phyloP scores from a whole-genome alignment of 64 coral and sea anemone genomes.

The Pocillopora damicornis region DNA sequence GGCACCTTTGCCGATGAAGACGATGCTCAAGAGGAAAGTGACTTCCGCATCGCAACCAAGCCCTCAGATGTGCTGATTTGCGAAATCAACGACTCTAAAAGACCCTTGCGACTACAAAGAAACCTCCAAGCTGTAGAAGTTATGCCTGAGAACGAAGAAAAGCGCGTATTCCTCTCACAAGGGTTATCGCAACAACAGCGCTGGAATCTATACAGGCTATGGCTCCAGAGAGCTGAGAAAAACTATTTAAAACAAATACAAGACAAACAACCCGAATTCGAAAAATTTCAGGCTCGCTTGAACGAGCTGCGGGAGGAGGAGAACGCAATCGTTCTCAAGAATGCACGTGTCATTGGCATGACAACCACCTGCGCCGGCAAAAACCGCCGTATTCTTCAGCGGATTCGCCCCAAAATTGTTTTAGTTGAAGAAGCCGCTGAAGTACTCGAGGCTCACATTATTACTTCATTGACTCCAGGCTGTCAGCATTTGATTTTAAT shows the following conservation, averaged over 20 bases:
- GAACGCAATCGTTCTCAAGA: slow-evolving; percentile 41
- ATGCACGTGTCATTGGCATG: slow-evolving; percentile 64
- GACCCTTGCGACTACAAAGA: neutral
- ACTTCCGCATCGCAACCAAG: neutral
- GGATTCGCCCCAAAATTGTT: slow-evolving; percentile 21
- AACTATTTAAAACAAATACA: slow-evolving; percentile 18
- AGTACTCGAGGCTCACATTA: slow-evolving; percentile 58
- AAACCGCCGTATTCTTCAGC: slow-evolving; percentile 20
- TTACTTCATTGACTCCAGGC: slow-evolving; percentile 29
- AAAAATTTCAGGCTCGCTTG: neutral
- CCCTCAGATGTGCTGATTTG: slow-evolving; percentile 63
- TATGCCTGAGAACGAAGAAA: slow-evolving; percentile 28
- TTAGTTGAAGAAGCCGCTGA: slow-evolving; percentile 64
- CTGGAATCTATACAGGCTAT: slow-evolving; percentile 65
- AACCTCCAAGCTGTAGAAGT: slow-evolving; percentile 4
- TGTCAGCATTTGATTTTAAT: slow-evolving; percentile 71
- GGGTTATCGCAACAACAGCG: neutral
- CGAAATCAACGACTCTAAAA: neutral
- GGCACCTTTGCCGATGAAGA: slow-evolving; percentile 45
- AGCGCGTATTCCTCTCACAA: neutral
- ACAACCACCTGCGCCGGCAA: slow-evolving; percentile 66
- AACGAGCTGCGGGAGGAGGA: slow-evolving; percentile 13
- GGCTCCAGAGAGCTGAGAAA: slow-evolving; percentile 54
- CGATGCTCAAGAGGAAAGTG: slow-evolving; percentile 26
- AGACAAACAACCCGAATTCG: slow-evolving; percentile 26